Evolutionary conservation across 2,797 vertebrate species (phyloP).

Genomic region (Pangasius krempfi): DNA sequence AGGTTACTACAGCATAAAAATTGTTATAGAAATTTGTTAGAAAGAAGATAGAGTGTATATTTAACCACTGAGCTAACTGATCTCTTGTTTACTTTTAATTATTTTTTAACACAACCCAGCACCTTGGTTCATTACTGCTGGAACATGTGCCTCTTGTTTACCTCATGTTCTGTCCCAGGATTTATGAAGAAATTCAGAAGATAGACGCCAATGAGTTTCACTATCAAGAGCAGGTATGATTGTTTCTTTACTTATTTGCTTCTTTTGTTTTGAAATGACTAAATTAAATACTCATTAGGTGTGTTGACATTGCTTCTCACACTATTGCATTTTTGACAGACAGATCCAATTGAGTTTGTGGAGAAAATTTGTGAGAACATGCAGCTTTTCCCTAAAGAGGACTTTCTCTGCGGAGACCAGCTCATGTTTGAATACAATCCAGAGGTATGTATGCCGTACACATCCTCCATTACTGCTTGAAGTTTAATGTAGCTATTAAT

Average conservation of each 20-base stretch:
- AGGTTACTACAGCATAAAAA: not conserved
- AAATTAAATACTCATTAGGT: not conserved
- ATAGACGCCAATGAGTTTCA: constrained; percentile 94
- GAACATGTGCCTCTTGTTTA: not conserved
- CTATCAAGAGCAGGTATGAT: constrained; percentile 91
- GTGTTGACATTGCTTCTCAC: not conserved
- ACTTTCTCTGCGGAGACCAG: constrained; percentile 92
- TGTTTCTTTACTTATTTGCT: not conserved
- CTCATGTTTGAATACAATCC: constrained; percentile 90
- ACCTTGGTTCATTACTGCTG: not conserved
- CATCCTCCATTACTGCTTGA: not conserved
- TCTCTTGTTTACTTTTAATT: not conserved
- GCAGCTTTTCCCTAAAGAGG: constrained; percentile 89
- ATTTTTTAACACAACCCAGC: not conserved
- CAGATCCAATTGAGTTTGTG: constrained; percentile 91
- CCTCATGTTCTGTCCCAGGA: constrained; percentile 70
- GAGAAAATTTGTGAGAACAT: constrained; percentile 97
- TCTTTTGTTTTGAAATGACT: constrained; percentile 1
- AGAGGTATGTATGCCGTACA: constrained; percentile 71
- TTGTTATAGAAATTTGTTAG: too few relatives aligned
- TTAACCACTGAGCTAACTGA: not conserved
- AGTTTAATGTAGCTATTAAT: constrained; percentile 3
- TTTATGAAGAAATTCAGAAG: constrained; percentile 95
- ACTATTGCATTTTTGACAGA: constrained; percentile 70
- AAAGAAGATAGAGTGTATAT: not conserved